Conservation (phyloP, 2,888 invertebrate genomes). For the Pardosa pseudoannulata region DNA sequence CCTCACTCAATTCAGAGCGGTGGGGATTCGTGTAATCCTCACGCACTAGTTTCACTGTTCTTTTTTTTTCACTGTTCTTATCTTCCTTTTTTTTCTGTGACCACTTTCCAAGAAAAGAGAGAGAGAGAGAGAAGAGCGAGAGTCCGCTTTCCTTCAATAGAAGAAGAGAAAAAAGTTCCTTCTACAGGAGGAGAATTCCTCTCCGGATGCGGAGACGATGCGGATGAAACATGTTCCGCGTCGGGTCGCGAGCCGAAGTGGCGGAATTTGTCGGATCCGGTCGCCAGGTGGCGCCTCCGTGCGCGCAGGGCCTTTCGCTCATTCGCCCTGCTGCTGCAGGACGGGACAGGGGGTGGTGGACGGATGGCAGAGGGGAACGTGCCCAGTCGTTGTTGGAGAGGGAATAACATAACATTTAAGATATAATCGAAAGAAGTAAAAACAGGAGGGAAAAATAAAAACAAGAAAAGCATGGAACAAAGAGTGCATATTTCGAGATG, state of each 20-base stretch:
- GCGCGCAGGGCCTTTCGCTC: not conserved
- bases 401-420: not conserved
- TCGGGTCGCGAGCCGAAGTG: conserved; percentile 40
- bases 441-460: not conserved
- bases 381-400: not conserved
- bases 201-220: conserved; percentile 54
- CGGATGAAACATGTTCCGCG: conserved; percentile 38
- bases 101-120: not conserved
- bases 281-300: conserved; percentile 45
- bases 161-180: not conserved
- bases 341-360: too few species aligned
- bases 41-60: conserved; percentile 21
- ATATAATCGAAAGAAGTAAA: not conserved
- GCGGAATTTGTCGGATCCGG: conserved; percentile 41
- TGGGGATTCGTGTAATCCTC: conserved; percentile 34
- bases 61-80: not conserved
- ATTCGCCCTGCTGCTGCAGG: not conserved
- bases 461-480: not conserved
- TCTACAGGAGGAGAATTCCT: not conserved
- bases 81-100: too few species aligned
- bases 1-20: not conserved
- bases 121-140: not conserved
- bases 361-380: not conserved
- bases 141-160: not conserved
- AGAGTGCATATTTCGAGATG: not conserved